phyloP scores from a whole-genome alignment of 1,140 invertebrate genomes.

The Drosophila miranda region DNA sequence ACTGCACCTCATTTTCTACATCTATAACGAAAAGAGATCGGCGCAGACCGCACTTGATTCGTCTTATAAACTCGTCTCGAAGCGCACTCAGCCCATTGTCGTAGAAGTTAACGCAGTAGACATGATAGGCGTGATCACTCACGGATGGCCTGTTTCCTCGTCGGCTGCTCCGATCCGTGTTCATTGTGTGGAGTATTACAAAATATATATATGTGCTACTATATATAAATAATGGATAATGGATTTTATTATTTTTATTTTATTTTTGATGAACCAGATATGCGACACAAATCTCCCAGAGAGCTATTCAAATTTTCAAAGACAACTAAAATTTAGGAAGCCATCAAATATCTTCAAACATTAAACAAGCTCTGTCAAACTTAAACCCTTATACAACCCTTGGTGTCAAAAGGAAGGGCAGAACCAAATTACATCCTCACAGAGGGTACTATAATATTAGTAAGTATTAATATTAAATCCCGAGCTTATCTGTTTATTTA shows the following conservation, averaged over 20 bases:
- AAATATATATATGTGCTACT: background rate
- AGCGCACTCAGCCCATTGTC: constrained; percentile 56
- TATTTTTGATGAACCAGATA: background rate
- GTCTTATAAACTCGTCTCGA: constrained; percentile 56
- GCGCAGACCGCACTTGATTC: constrained; percentile 41
- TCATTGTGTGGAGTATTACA: background rate
- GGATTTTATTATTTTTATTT: too few species aligned
- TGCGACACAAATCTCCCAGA: background rate
- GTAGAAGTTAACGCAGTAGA: constrained; percentile 67
- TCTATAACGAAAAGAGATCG: constrained; percentile 61
- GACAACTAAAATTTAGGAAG: too few species aligned
- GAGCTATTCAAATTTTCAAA: too few species aligned
- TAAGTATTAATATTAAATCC: too few species aligned
- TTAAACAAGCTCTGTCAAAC: too few species aligned
- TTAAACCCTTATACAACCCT: too few species aligned
- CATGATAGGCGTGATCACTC: background rate
- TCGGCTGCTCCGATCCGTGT: constrained; percentile 2
- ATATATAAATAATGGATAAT: background rate
- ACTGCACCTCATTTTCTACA: constrained; percentile 40
- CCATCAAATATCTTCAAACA: too few species aligned
- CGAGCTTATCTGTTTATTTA: too few species aligned
- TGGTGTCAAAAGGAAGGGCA: too few species aligned
- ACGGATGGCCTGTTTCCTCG: background rate
- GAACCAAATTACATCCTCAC: too few species aligned
- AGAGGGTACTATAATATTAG: too few species aligned